phyloP scores from a whole-genome alignment of 2,888 invertebrate species.

The Limulus polyphemus region DNA sequence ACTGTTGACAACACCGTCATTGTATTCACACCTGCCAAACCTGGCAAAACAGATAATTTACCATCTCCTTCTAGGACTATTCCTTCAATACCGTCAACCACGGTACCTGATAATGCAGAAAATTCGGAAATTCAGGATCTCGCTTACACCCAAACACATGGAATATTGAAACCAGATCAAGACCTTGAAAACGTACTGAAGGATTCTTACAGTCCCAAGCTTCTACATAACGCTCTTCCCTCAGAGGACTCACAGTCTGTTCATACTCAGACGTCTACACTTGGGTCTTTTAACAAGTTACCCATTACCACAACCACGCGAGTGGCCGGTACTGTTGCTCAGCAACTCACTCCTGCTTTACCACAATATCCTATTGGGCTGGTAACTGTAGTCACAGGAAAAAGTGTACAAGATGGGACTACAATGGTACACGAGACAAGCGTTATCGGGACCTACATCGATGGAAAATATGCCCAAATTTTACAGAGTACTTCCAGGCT shows the following conservation, averaged over 20 bases:
- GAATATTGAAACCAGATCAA: background rate
- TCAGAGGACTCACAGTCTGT: too few species aligned
- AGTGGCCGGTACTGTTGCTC: background rate
- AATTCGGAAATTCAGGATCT: background rate
- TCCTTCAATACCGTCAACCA: too few species aligned
- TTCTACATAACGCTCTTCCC: background rate
- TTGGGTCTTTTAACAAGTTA: too few species aligned
- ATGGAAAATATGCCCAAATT: slow-evolving; percentile 66
- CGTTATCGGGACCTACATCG: slow-evolving; percentile 73
- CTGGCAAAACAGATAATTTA: too few species aligned
- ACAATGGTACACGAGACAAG: slow-evolving; percentile 77
- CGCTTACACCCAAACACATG: background rate
- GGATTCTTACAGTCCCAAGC: background rate
- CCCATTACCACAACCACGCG: too few species aligned
- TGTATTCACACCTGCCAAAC: slow-evolving; percentile 64
- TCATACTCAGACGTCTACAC: too few species aligned
- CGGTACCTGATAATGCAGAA: slow-evolving; percentile 2
- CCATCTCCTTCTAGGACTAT: too few species aligned
- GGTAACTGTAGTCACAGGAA: slow-evolving; percentile 71
- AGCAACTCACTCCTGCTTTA: background rate
- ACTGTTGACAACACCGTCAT: slow-evolving; percentile 87
- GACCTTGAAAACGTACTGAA: background rate
- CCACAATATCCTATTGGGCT: slow-evolving; percentile 51
- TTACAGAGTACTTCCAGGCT: slow-evolving; percentile 62
- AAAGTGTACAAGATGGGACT: slow-evolving; percentile 63